Conservation (phyloP, 2,113 vertebrate genomes). For the Scytalopus superciliaris region DNA sequence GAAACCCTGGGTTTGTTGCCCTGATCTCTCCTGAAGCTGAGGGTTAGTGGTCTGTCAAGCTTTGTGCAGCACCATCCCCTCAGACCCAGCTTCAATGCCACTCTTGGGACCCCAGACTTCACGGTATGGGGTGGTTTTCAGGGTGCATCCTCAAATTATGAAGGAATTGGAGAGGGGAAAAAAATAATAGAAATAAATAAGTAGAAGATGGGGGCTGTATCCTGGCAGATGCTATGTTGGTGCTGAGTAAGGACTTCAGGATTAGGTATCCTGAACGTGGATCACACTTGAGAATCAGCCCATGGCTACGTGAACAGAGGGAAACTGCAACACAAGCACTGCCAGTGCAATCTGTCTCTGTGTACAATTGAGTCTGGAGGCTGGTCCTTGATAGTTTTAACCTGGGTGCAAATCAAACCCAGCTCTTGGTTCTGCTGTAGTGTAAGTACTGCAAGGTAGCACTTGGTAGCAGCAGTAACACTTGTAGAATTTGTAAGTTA, state of each 20-base stretch:
- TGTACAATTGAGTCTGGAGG: not conserved
- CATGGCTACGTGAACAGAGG: not conserved
- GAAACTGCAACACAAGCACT: not conserved
- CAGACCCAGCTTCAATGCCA: not conserved
- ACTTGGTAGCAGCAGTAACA: not conserved
- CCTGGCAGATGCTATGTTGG: not conserved
- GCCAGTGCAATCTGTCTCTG: rapidly evolving
- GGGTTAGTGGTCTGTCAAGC: not conserved
- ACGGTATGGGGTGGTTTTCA: not conserved
- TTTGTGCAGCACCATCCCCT: not conserved
- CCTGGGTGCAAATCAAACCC: not conserved
- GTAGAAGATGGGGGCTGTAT: not conserved
- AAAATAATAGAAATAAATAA: not conserved
- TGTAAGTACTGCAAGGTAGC: not conserved
- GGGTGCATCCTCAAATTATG: not conserved
- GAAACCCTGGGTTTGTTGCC: not conserved
- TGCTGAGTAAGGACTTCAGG: not conserved
- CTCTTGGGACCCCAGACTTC: not conserved
- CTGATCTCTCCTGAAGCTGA: not conserved
- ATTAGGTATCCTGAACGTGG: not conserved
- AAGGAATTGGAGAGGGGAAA: rapidly evolving
- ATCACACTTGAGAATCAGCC: not conserved
- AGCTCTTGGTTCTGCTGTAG: not conserved
- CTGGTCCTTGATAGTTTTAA: not conserved
- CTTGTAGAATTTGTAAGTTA: not conserved